Percentiles rank a stretch among this genome's conserved stretches.
phyloP scores from a whole-genome alignment of 1,140 invertebrate species.

The Bombus sylvicola region DNA sequence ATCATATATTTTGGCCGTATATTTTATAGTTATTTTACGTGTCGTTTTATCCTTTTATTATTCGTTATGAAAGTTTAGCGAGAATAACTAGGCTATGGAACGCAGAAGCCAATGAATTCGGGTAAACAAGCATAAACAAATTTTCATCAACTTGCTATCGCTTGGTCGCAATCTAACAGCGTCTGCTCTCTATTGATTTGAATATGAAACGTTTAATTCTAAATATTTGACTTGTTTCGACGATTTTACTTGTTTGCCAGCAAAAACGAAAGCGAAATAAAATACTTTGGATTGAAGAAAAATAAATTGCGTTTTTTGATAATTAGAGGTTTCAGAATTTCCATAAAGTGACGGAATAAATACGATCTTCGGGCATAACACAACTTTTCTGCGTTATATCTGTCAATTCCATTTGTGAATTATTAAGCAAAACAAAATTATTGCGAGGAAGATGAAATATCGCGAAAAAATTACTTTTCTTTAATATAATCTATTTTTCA shows the following conservation, averaged over 20 bases:
- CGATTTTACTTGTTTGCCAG: no score
- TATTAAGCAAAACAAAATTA: background rate
- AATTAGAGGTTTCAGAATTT: background rate
- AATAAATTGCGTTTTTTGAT: background rate
- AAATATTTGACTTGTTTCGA: background rate
- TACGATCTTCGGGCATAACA: background rate
- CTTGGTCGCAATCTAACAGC: background rate
- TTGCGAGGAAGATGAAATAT: background rate
- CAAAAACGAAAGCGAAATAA: no score
- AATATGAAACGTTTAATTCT: background rate
- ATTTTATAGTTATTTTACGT: no score
- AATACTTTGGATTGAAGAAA: rapidly evolving
- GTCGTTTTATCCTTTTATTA: background rate
- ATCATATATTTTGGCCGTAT: background rate
- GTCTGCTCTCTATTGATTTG: background rate
- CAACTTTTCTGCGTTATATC: background rate
- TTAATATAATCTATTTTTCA: background rate
- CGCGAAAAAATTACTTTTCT: background rate
- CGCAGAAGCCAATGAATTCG: background rate
- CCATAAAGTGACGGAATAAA: background rate
- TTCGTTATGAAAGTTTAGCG: background rate
- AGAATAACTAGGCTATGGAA: background rate
- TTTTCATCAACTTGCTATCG: background rate
- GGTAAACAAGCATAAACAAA: conserved; percentile 3
- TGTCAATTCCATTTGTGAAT: background rate